Evolutionary conservation across 2,888 invertebrate genomes (phyloP), one percentile per base, ranked within the genome.

Genomic region (Archips crataeganus): DNA sequence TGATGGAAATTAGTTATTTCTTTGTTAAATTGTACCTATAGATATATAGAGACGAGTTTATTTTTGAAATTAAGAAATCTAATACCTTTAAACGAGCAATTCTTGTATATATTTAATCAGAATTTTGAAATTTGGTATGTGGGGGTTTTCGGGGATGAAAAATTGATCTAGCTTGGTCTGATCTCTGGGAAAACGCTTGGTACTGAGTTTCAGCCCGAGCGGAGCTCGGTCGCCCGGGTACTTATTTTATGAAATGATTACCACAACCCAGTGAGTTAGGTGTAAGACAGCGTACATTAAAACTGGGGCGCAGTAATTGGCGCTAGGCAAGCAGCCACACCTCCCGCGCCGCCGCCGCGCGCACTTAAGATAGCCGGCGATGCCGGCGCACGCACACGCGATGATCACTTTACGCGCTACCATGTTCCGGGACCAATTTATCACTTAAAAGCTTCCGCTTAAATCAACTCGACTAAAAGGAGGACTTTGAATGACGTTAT

Each of bases 381-480:
- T 83, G 83, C 82, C 84, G 83, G 85, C 84, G 85, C 86, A 83
- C 85, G 83, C 87, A 83, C 87, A 81, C 81, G 84, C 88, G 89
- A 89, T 90, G 86, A 90, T 91, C 88, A 89, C 89, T 93, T 92
- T 90, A 92, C 91, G 89, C 87, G 89, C 88, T 88, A 86, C 87
- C 86, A 84, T 84, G 91, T 94, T 94, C 94, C 94, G 92, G 90
- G 88, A 88, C 86, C 91, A 91, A 93, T 94, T 93, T 93, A 93
- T 92, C 93, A 93, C 90, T 92, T 93, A 89, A 90, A 91, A 91
- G 91, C 93, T 94, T 94, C 94, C 94, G 93, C 85, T 86, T 83
- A 84, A 80, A 84, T 79, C 82, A 85, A 81, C 82, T 80, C 15
- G 39, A n/a, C 36, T 8, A 83, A 83, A 81, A 83, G 82, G 83